phyloP scores from a whole-genome alignment of 1,140 invertebrate genomes.

The Parapsyche elsis region DNA sequence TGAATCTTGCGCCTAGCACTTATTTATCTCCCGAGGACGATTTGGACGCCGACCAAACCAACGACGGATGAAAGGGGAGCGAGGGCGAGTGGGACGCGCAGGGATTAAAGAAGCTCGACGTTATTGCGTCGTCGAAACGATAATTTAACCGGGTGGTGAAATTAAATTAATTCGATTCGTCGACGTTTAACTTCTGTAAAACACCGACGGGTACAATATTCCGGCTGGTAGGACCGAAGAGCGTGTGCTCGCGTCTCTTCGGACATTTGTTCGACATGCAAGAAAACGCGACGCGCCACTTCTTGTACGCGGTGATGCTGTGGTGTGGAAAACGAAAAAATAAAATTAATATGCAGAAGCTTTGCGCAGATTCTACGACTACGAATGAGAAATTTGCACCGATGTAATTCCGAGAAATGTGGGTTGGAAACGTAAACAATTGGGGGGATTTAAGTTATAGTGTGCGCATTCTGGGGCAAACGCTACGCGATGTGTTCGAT shows the following conservation, averaged over 20 bases:
- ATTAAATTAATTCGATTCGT: constrained; percentile 24
- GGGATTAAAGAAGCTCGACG: not conserved
- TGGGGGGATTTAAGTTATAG: too few relatives aligned
- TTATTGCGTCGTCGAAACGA: constrained; percentile 9
- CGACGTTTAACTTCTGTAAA: constrained; percentile 29
- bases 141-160: not conserved
- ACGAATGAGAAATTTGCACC: too few relatives aligned
- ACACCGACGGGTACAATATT: constrained; percentile 7
- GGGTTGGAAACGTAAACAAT: too few relatives aligned
- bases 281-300: not conserved
- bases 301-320: too few relatives aligned
- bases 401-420: too few relatives aligned
- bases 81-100: not conserved
- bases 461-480: too few relatives aligned
- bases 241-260: not conserved
- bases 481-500: too few relatives aligned
- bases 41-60: not conserved
- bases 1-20: too few relatives aligned
- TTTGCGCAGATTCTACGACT: too few relatives aligned
- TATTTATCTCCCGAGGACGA: not conserved
- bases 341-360: too few relatives aligned
- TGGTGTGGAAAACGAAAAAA: too few relatives aligned
- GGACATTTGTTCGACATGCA: not conserved
- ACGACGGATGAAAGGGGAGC: not conserved
- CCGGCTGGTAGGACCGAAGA: not conserved